These are phyloP conservation scores for Gibbula magus DNA, from an alignment of 2,888 invertebrate genomes.

Conservation along the genomic window DNA sequence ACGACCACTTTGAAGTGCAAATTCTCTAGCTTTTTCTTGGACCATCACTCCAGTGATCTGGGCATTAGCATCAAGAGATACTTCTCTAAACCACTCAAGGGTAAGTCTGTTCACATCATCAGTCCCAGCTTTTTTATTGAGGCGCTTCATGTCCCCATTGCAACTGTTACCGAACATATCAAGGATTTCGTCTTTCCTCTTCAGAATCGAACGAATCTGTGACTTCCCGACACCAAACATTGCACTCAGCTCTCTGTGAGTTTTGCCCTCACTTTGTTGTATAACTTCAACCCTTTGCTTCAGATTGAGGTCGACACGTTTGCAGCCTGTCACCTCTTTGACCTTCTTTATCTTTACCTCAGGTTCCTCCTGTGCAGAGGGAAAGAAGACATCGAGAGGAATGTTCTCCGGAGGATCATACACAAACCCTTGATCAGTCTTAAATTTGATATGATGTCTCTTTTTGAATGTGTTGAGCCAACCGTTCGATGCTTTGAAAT, in stretches of 20 bases:
- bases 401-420: slow-evolving; percentile 1
- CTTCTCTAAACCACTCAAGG: slow-evolving; percentile 25
- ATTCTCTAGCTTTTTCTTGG: slow-evolving; percentile 34
- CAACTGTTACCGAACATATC: slow-evolving; percentile 15
- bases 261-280: slow-evolving; percentile 23
- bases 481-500: slow-evolving; percentile 39
- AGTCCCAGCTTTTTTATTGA: not conserved
- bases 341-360: not conserved
- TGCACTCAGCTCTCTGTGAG: slow-evolving; percentile 27
- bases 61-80: not conserved
- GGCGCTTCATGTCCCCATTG: not conserved
- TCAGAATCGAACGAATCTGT: slow-evolving; percentile 30
- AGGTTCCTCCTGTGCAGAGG: not conserved
- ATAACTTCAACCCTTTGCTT: slow-evolving; percentile 31
- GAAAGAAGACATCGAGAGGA: not conserved
- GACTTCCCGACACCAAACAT: slow-evolving; percentile 33
- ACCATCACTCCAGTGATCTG: slow-evolving; percentile 34
- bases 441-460: slow-evolving; percentile 20
- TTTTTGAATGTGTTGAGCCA: slow-evolving; percentile 32
- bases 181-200: slow-evolving; percentile 27
- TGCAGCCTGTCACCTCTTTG: not conserved
- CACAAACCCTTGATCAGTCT: not conserved
- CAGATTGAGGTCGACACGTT: slow-evolving; percentile 25
- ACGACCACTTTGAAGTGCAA: not conserved
- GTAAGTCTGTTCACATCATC: slow-evolving; percentile 29